These are phyloP conservation scores for Syngnathus scovelli DNA, from an alignment of 2,113 vertebrate species.

Conservation along the genomic window DNA sequence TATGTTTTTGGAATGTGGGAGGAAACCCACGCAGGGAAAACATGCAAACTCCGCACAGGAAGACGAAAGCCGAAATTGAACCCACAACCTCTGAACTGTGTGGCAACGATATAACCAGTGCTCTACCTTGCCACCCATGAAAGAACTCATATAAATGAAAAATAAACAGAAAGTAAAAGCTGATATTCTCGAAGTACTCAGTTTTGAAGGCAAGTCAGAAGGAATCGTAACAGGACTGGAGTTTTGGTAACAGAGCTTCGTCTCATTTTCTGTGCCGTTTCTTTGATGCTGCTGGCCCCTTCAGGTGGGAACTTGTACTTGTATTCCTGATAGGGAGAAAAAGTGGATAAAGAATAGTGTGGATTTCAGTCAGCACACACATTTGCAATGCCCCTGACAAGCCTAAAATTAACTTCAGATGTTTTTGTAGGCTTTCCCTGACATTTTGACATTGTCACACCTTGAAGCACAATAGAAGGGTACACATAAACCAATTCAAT, in stretches of 20 bases:
- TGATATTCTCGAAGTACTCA: not conserved
- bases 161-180: not conserved
- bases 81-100: too few relatives aligned
- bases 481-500: too few relatives aligned
- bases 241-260: not conserved
- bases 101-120: too few relatives aligned
- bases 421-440: too few relatives aligned
- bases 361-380: not conserved
- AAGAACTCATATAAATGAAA: not conserved
- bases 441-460: too few relatives aligned
- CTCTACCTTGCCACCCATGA: too few relatives aligned
- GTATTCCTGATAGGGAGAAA: conserved; percentile 19
- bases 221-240: not conserved
- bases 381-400: not conserved
- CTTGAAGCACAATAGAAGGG: too few relatives aligned
- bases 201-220: not conserved
- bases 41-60: too few relatives aligned
- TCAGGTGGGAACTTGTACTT: conserved; percentile 30
- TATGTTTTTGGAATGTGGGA: too few relatives aligned
- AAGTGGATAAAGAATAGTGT: not conserved
- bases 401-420: too few relatives aligned
- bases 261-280: conserved; percentile 37
- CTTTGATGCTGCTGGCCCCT: conserved; percentile 45
- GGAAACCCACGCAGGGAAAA: too few relatives aligned
- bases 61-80: too few relatives aligned